These are phyloP conservation scores for Drosophila recens DNA, from an alignment of 2,888 invertebrate species.

Conservation along the genomic window DNA sequence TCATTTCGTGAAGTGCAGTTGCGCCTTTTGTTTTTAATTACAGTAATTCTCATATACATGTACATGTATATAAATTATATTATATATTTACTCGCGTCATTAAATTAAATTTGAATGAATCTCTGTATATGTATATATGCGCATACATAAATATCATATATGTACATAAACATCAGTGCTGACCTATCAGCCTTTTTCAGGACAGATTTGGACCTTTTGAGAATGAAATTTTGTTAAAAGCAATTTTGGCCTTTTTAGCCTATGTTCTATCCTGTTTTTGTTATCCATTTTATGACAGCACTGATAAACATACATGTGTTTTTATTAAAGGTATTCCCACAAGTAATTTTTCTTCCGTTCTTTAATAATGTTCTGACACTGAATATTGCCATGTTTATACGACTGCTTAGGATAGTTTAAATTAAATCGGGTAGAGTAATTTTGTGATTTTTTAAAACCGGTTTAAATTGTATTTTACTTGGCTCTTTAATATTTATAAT, in stretches of 20 bases:
- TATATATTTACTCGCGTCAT: conserved; percentile 9
- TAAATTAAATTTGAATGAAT: conserved; percentile 13
- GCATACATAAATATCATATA: neutral
- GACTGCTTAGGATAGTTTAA: neutral
- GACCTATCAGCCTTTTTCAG: no score
- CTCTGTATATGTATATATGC: neutral
- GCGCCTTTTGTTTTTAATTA: neutral
- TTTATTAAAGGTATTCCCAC: neutral
- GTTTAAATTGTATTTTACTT: no score
- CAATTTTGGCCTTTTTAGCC: no score
- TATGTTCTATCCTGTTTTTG: no score
- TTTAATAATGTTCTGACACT: neutral
- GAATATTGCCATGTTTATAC: neutral
- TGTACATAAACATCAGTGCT: neutral
- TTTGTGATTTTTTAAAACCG: no score
- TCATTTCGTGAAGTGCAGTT: neutral
- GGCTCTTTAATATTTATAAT: no score
- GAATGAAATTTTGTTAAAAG: no score
- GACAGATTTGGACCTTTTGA: no score
- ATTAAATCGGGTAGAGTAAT: neutral
- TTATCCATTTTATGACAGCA: no score
- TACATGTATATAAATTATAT: neutral
- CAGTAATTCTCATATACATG: neutral
- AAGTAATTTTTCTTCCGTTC: neutral
- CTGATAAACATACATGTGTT: neutral